phyloP scores from a whole-genome alignment of 2,113 vertebrate species.

The Sciurus niger region DNA sequence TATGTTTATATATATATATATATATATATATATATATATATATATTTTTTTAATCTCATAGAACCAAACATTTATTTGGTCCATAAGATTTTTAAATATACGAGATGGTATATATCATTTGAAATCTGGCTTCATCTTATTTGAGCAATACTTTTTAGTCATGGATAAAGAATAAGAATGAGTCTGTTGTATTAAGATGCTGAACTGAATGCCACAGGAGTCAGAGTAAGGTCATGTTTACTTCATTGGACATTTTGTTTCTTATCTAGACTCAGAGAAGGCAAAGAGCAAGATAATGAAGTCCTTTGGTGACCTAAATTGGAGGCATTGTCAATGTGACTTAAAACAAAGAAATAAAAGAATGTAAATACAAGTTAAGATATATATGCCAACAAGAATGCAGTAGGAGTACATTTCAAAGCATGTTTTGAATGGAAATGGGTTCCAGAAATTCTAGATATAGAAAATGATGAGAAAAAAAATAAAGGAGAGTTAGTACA shows the following conservation, averaged over 20 bases:
- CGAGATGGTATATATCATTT: background rate
- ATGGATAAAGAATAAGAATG: conserved; percentile 13
- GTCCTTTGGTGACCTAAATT: conserved; percentile 26
- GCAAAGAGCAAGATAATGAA: conserved; percentile 40
- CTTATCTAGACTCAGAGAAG: conserved; percentile 46
- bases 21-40: background rate
- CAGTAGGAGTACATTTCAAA: background rate
- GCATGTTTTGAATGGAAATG: conserved; percentile 41
- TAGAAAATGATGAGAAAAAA: conserved; percentile 24
- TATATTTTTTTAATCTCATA: no score
- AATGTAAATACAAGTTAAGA: conserved; percentile 6
- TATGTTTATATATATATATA: no score
- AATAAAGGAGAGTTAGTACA: background rate
- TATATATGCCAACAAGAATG: background rate
- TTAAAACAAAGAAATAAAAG: conserved; percentile 55
- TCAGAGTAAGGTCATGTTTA: conserved; percentile 56
- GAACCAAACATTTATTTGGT: background rate
- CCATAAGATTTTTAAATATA: background rate
- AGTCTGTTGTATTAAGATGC: conserved; percentile 6
- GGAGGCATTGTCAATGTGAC: background rate
- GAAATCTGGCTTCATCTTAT: conserved; percentile 35
- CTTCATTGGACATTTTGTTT: conserved; percentile 30
- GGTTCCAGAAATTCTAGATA: background rate
- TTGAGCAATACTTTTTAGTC: background rate
- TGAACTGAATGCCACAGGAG: background rate